phyloP scores from a whole-genome alignment of 2,113 vertebrate species.

The Balaenoptera acutorostrata region DNA sequence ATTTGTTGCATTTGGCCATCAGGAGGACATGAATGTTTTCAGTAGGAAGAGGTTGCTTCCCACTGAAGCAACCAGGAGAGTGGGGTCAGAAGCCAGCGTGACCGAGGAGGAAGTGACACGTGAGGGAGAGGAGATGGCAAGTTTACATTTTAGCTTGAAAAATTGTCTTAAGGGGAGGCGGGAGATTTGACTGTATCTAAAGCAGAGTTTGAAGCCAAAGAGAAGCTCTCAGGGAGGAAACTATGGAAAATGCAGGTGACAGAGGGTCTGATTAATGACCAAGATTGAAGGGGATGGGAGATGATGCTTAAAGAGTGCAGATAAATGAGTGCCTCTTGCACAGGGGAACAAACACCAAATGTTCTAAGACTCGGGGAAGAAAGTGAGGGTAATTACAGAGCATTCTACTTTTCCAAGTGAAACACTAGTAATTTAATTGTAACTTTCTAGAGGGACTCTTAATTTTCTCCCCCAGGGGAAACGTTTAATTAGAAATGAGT shows the following conservation, averaged over 20 bases:
- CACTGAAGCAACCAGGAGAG: not conserved
- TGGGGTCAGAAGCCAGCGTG: not conserved
- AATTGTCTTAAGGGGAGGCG: not conserved
- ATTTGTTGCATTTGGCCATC: not conserved
- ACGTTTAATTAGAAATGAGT: not conserved
- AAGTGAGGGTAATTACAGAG: not conserved
- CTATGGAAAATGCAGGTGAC: not conserved
- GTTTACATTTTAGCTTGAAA: not conserved
- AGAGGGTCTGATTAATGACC: not conserved
- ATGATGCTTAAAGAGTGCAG: no score
- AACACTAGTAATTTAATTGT: not conserved
- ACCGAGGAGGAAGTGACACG: not conserved
- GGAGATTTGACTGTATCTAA: not conserved
- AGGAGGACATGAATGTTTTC: not conserved
- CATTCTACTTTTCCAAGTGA: not conserved
- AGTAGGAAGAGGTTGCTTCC: not conserved
- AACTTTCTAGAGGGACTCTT: not conserved
- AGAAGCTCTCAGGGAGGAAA: not conserved
- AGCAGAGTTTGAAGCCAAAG: not conserved
- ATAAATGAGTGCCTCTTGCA: not conserved
- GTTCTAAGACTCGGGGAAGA: not conserved
- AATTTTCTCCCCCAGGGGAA: not conserved
- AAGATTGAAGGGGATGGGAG: not conserved
- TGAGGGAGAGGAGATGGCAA: not conserved
- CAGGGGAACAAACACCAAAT: not conserved